Evolutionary conservation across 1,140 invertebrate species (phyloP).

Genomic region (Aphidius ervi): DNA sequence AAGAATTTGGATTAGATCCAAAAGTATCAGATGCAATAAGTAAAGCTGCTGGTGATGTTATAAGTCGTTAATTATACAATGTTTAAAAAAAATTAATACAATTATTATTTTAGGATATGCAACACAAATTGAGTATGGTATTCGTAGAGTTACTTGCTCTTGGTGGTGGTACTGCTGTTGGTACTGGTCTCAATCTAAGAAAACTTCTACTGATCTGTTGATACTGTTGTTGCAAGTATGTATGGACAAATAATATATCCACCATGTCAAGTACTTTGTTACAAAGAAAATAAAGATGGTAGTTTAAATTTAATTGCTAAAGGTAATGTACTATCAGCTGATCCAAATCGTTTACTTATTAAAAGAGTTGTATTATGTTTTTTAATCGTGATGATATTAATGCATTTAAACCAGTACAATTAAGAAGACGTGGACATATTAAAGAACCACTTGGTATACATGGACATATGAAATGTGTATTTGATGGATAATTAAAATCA

Average conservation of each 20-base stretch:
- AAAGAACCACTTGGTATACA: constrained; percentile 98
- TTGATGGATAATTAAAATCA: constrained; percentile 90
- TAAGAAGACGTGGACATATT: constrained; percentile 89
- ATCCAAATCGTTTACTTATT: constrained; percentile 87
- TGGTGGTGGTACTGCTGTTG: constrained; percentile 97
- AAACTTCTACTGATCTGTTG: no score
- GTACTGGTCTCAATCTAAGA: constrained; percentile 89
- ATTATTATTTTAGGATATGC: constrained; percentile 64
- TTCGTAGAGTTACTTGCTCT: constrained; percentile 86
- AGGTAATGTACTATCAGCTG: constrained; percentile 81
- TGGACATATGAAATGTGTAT: constrained; percentile 98
- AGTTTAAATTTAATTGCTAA: constrained; percentile 74
- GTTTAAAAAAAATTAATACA: constrained; percentile 9
- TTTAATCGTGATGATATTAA: constrained; percentile 94
- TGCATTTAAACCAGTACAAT: constrained; percentile 94
- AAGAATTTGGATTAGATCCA: constrained; percentile 85
- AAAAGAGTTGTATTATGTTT: constrained; percentile 97
- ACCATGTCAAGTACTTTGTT: constrained; percentile 87
- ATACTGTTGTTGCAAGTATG: constrained; percentile 82
- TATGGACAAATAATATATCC: constrained; percentile 94
- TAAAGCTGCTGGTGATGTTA: constrained; percentile 93
- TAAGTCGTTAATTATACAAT: constrained; percentile 86
- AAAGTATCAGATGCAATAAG: constrained; percentile 87
- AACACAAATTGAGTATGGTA: constrained; percentile 80
- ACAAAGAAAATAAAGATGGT: constrained; percentile 63